Percentiles rank a stretch among this genome's conserved stretches.
These are phyloP conservation scores for Achroia grisella DNA, from an alignment of 1,140 invertebrate genomes.

Conservation along the genomic window DNA sequence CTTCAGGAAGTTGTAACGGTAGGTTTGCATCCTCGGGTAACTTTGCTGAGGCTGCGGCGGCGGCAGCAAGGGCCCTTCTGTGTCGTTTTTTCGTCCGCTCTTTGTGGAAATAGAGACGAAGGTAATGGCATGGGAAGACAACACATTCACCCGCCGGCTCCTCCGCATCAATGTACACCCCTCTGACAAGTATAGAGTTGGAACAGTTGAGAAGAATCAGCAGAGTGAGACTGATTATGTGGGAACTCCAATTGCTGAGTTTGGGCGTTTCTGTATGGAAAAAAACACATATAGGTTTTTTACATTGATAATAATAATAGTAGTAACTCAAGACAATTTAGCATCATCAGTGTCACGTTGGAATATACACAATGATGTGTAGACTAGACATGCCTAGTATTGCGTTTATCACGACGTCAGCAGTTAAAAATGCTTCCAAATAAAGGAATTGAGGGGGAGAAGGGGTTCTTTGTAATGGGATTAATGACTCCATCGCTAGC, in stretches of 20 bases:
- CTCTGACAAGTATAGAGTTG: slow-evolving; percentile 87
- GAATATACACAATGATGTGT: too few species aligned
- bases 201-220: slow-evolving; percentile 87
- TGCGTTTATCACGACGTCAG: too few species aligned
- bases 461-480: too few species aligned
- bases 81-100: slow-evolving; percentile 76
- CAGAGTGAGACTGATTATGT: slow-evolving; percentile 81
- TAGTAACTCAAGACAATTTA: too few species aligned
- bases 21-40: slow-evolving; percentile 50
- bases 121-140: slow-evolving; percentile 86
- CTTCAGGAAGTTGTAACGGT: slow-evolving; percentile 51
- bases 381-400: too few species aligned
- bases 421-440: too few species aligned
- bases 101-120: slow-evolving; percentile 83
- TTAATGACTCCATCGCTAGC: too few species aligned
- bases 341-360: too few species aligned
- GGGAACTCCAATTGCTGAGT: slow-evolving; percentile 85
- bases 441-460: too few species aligned
- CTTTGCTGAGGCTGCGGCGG: slow-evolving; percentile 16
- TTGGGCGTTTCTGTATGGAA: slow-evolving; percentile 76
- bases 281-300: too few species aligned
- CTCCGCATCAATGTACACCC: slow-evolving; percentile 89
- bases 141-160: slow-evolving; percentile 86
- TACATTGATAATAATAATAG: too few species aligned
- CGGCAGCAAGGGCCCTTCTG: slow-evolving; percentile 43